Percentiles rank a stretch among this genome's conserved stretches.
Evolutionary conservation across 2,113 vertebrate species (phyloP).

Genomic region (Rhombomys opimus): DNA sequence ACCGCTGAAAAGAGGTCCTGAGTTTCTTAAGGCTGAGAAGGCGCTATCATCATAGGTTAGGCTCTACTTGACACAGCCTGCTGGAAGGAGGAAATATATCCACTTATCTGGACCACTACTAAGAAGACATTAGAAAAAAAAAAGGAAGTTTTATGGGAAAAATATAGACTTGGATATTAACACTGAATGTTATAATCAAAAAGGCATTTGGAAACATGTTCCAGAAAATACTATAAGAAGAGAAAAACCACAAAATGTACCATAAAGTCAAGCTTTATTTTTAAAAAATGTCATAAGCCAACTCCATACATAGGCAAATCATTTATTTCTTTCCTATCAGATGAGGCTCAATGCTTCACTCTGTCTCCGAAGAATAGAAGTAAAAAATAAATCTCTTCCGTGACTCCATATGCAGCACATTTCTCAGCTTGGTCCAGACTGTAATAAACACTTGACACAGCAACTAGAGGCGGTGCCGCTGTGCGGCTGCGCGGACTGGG

Average conservation of each 20-base stretch:
- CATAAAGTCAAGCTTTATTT: slow-evolving; percentile 88
- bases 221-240: slow-evolving; percentile 86
- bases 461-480: slow-evolving; percentile 63
- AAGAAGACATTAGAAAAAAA: slow-evolving; percentile 75
- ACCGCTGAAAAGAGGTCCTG: slow-evolving; percentile 41
- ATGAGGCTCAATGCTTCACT: slow-evolving; percentile 84
- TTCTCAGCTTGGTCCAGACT: slow-evolving; percentile 69
- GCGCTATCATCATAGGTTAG: slow-evolving; percentile 73
- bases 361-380: slow-evolving; percentile 81
- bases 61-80: slow-evolving; percentile 76
- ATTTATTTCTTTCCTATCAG: slow-evolving; percentile 85
- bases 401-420: slow-evolving; percentile 77
- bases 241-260: slow-evolving; percentile 86
- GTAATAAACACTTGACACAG: slow-evolving; percentile 66
- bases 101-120: slow-evolving; percentile 80
- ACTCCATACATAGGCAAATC: slow-evolving; percentile 84
- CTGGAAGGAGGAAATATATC: slow-evolving; percentile 80
- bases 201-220: slow-evolving; percentile 87
- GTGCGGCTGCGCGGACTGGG: slow-evolving; percentile 67
- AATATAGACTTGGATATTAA: slow-evolving; percentile 86
- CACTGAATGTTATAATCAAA: slow-evolving; percentile 87
- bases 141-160: slow-evolving; percentile 83
- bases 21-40: slow-evolving; percentile 46
- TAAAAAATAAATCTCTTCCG: slow-evolving; percentile 79
- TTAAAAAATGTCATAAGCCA: slow-evolving; percentile 80